These are phyloP conservation scores for Chymomyza procnemis DNA, from an alignment of 2,888 invertebrate genomes.

Conservation along the genomic window DNA sequence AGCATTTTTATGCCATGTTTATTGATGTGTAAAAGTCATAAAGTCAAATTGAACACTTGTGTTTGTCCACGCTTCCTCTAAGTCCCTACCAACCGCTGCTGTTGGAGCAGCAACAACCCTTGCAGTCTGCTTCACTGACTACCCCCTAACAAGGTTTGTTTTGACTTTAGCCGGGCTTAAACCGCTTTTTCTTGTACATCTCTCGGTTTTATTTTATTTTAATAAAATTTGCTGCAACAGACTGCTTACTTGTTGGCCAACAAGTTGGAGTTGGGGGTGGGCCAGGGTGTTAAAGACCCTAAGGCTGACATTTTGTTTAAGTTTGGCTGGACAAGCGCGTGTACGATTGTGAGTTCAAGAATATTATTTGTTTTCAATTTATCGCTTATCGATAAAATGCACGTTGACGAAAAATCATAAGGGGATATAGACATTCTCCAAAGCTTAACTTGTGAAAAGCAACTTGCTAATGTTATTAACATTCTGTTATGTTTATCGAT, in stretches of 20 bases:
- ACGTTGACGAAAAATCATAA: too few relatives aligned
- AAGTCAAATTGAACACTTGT: slow-evolving; percentile 67
- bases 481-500: too few relatives aligned
- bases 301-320: neutral
- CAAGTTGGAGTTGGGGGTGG: neutral
- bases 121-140: neutral
- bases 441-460: too few relatives aligned
- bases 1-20: slow-evolving; percentile 69
- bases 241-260: neutral
- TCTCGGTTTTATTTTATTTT: slow-evolving; percentile 32
- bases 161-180: neutral
- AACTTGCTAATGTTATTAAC: too few relatives aligned
- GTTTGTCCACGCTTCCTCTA: slow-evolving; percentile 13
- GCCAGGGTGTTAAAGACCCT: neutral
- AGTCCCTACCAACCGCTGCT: neutral
- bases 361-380: neutral
- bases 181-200: slow-evolving; percentile 3
- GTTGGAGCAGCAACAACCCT: neutral
- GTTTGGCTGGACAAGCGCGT: neutral
- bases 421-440: too few relatives aligned
- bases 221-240: slow-evolving; percentile 29
- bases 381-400: too few relatives aligned
- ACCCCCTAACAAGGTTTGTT: neutral
- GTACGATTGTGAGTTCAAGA: neutral
- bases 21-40: slow-evolving; percentile 73